A percentile compares a stretch with the other conserved stretches of the same genome.
phyloP scores from a whole-genome alignment of 2,888 invertebrate genomes.

The Crocallis elinguaria region DNA sequence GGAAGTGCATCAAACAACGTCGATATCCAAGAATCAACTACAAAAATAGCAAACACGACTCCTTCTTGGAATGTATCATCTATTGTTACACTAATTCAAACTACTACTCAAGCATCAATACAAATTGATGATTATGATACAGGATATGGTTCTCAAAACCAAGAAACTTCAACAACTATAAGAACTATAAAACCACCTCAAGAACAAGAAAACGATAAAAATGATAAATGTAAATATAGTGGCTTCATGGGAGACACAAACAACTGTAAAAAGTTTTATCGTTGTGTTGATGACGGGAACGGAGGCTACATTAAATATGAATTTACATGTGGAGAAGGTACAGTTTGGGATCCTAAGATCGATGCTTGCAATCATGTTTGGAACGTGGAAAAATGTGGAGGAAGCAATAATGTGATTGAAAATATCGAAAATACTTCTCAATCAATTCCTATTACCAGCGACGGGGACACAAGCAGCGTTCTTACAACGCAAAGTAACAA shows the following conservation, averaged over 20 bases:
- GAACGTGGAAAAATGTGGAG: conserved; percentile 62
- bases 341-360: conserved; percentile 84
- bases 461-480: conserved; percentile 6
- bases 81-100: conserved; percentile 34
- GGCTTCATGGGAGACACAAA: conserved; percentile 84
- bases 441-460: conserved; percentile 10
- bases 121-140: conserved; percentile 43
- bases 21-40: conserved; percentile 33
- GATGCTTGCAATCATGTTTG: conserved; percentile 85
- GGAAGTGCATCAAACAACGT: conserved; percentile 28
- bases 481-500: conserved; percentile 19
- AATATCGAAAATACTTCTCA: conserved; percentile 36
- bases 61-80: conserved; percentile 27
- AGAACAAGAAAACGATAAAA: conserved; percentile 20
- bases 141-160: conserved; percentile 45
- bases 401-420: conserved; percentile 28
- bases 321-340: conserved; percentile 85
- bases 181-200: conserved; percentile 12
- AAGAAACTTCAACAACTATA: conserved; percentile 33
- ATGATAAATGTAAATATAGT: conserved; percentile 61
- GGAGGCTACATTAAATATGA: conserved; percentile 77
- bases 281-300: conserved; percentile 84
- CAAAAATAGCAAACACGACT: conserved; percentile 29
- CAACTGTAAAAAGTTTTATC: conserved; percentile 88
- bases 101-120: conserved; percentile 31